phyloP scores from a whole-genome alignment of 2,888 invertebrate genomes.

The Caenorhabditis plicata region DNA sequence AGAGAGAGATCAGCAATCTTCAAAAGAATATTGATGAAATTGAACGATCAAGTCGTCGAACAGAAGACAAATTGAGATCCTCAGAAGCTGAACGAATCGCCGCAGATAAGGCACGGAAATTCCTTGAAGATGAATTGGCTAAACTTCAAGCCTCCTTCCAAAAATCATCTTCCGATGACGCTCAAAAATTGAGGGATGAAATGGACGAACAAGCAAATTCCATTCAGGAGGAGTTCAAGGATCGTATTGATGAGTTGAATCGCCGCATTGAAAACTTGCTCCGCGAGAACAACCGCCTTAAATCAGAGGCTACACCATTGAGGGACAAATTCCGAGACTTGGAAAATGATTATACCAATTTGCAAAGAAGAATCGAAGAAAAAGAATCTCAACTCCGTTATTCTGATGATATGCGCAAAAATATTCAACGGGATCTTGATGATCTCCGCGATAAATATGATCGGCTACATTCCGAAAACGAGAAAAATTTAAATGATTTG shows the following conservation, averaged over 20 bases:
- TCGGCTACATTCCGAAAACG: constrained; percentile 45
- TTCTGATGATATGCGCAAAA: constrained; percentile 40
- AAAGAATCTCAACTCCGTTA: constrained; percentile 48
- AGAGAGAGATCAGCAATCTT: constrained; percentile 49
- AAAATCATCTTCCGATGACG: constrained; percentile 55
- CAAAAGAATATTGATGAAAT: constrained; percentile 58
- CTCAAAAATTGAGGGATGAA: constrained; percentile 58
- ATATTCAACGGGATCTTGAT: constrained; percentile 51
- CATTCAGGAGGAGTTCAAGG: constrained; percentile 62
- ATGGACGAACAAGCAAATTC: constrained; percentile 56
- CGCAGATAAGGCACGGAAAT: constrained; percentile 60
- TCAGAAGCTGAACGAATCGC: constrained; percentile 55
- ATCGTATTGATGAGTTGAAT: constrained; percentile 60
- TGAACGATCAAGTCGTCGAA: constrained; percentile 53
- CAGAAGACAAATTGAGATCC: constrained; percentile 59
- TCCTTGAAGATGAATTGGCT: constrained; percentile 61
- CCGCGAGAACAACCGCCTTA: constrained; percentile 58
- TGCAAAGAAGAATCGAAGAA: constrained; percentile 56
- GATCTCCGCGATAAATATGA: constrained; percentile 50
- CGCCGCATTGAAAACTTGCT: constrained; percentile 56
- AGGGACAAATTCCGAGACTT: constrained; percentile 57
- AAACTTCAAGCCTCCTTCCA: constrained; percentile 60
- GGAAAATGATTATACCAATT: constrained; percentile 57
- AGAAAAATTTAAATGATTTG: constrained; percentile 41
- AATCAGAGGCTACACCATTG: constrained; percentile 55